Percentiles rank a stretch among this genome's conserved stretches.
These are phyloP conservation scores for Festucalex cinctus DNA, from an alignment of 2,113 vertebrate species.

Conservation along the genomic window DNA sequence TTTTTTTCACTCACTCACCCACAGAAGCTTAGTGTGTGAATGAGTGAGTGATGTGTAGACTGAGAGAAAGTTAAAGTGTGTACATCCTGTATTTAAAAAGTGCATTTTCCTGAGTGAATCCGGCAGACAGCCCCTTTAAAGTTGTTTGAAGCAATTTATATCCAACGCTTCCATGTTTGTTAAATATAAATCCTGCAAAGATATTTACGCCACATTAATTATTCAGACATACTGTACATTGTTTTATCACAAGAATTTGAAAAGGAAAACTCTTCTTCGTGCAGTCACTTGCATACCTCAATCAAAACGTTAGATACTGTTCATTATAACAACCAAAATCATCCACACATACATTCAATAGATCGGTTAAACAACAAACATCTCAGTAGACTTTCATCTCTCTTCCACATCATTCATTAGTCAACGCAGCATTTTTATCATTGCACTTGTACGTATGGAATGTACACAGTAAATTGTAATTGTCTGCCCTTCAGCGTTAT, in stretches of 20 bases:
- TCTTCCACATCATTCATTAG: constrained; percentile 26
- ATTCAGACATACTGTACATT: constrained; percentile 19
- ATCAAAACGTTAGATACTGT: constrained; percentile 19
- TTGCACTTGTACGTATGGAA: constrained; percentile 42
- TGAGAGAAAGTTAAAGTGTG: no score
- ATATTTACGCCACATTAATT: constrained; percentile 9
- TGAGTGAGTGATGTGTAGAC: no score
- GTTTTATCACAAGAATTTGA: constrained; percentile 24
- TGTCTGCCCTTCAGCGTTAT: constrained; percentile 9
- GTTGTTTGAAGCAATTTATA: constrained; percentile 11
- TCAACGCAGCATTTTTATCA: constrained; percentile 31
- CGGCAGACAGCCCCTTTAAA: no score
- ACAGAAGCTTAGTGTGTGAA: no score
- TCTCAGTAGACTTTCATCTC: constrained; percentile 19
- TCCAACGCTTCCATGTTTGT: constrained; percentile 7
- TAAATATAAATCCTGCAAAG: constrained; percentile 5
- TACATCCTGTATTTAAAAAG: no score
- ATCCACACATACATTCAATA: constrained; percentile 51
- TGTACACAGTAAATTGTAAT: constrained; percentile 20
- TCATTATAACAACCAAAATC: constrained; percentile 27
- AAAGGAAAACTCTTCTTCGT: constrained; percentile 32
- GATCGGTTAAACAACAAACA: constrained; percentile 5
- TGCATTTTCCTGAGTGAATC: no score
- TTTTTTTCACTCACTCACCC: no score
- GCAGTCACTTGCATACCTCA: constrained; percentile 55